phyloP scores from a whole-genome alignment of 1,140 invertebrate genomes.

The Solen grandis region DNA sequence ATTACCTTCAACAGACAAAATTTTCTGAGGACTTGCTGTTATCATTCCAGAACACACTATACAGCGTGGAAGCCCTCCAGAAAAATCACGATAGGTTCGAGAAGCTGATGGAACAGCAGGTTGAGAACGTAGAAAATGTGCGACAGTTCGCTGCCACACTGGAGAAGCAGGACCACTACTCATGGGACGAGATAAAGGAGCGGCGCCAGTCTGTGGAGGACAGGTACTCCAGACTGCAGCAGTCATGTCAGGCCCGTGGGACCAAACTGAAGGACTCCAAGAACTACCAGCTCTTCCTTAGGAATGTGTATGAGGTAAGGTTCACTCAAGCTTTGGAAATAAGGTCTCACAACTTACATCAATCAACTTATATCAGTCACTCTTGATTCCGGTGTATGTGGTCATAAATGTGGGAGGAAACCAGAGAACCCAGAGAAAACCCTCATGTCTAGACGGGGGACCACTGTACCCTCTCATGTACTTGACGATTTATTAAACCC shows the following conservation, averaged over 20 bases:
- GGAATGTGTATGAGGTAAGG: slow-evolving; percentile 96
- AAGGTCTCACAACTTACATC: too few relatives aligned
- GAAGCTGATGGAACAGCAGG: slow-evolving; percentile 97
- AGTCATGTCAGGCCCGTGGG: slow-evolving; percentile 89
- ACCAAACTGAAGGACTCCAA: slow-evolving; percentile 95
- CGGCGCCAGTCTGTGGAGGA: slow-evolving; percentile 90
- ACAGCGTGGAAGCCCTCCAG: slow-evolving; percentile 97
- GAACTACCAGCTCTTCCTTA: slow-evolving; percentile 96
- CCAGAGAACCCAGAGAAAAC: too few relatives aligned
- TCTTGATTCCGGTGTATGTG: not conserved
- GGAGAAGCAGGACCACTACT: slow-evolving; percentile 98
- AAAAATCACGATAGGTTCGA: slow-evolving; percentile 99
- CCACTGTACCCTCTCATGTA: too few relatives aligned
- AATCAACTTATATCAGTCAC: too few relatives aligned
- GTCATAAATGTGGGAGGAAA: too few relatives aligned
- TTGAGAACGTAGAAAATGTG: slow-evolving; percentile 94
- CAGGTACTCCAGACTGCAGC: slow-evolving; percentile 91
- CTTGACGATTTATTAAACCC: too few relatives aligned
- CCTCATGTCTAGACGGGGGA: too few relatives aligned
- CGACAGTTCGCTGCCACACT: slow-evolving; percentile 96
- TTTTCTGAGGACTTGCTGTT: slow-evolving; percentile 20
- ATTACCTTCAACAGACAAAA: too few relatives aligned
- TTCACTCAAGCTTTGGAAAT: too few relatives aligned
- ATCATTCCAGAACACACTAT: slow-evolving; percentile 88
- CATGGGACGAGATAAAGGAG: slow-evolving; percentile 96